Evolutionary conservation across 2,113 vertebrate genomes (phyloP).

Genomic region (Cynoglossus semilaevis): DNA sequence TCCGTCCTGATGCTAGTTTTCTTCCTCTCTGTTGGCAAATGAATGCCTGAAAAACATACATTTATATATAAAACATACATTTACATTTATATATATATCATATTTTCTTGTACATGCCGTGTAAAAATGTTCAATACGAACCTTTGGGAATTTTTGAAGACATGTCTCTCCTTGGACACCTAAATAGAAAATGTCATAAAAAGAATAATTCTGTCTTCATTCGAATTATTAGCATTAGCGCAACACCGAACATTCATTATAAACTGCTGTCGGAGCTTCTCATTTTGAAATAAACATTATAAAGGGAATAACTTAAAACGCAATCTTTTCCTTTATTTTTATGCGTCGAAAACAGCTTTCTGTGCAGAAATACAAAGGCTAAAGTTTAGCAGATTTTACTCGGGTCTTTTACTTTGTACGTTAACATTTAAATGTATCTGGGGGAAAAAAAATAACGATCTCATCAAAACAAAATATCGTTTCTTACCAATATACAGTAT

Average conservation of each 20-base stretch:
- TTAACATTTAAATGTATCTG: not conserved
- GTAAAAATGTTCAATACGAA: conserved; percentile 2
- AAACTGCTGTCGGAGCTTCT: too few relatives aligned
- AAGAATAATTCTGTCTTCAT: not conserved
- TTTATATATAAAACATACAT: not conserved
- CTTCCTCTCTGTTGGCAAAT: conserved; percentile 43
- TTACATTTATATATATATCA: not conserved
- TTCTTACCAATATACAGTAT: conserved; percentile 30
- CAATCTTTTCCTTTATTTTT: conserved; percentile 7
- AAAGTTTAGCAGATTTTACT: not conserved
- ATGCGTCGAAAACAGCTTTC: not conserved
- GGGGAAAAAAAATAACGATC: not conserved
- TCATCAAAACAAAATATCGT: accelerated
- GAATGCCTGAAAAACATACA: conserved; percentile 14
- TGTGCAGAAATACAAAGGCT: not conserved
- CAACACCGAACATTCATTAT: too few relatives aligned
- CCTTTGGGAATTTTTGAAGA: conserved; percentile 63
- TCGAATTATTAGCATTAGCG: too few relatives aligned
- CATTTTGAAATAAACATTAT: too few relatives aligned
- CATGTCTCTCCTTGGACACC: conserved; percentile 18
- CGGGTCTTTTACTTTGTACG: not conserved
- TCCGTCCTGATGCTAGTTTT: conserved; percentile 35
- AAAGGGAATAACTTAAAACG: too few relatives aligned
- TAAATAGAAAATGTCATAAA: not conserved
- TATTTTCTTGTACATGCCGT: too few relatives aligned